Evolutionary conservation across 2,797 vertebrate species (phyloP), one percentile per base, ranked within the genome.

Genomic region (Apogon talboti): DNA sequence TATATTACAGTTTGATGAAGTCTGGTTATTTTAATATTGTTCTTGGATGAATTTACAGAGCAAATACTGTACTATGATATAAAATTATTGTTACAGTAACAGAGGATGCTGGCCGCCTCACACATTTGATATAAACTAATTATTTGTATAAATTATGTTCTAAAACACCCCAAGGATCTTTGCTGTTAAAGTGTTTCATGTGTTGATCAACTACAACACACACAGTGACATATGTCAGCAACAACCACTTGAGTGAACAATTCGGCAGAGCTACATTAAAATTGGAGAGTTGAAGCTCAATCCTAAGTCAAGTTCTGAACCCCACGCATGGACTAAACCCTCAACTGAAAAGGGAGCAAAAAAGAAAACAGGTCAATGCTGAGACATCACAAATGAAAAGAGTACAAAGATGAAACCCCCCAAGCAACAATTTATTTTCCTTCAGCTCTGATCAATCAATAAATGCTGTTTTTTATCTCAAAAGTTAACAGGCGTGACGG

Each of bases 331-430:
- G 7, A 6, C 18, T 40, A 7, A 18, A 21, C 11, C 16, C 15
- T 53, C 28, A 16, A 49, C 4, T 42, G 21, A 30, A 24, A 16
- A 41, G 35, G 33, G 56, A 18, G 16, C 1, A 30, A 37, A 35
- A 37, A 24, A 12, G 11, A 50, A 76, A 61, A 33, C 11, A 14
- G 48, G 47, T 50, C 47, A 49, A 37, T 24, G 57, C 35, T 33
- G 49, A 73, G 19, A 49, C 14, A 35, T 42, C 54, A 64, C 44
- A 59, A 54, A 53, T 24, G 0, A 35, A 46, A 63, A 70, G 16
- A 40, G 2, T 37, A 47, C 38, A 44, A 48, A 48, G 18, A 41
- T 13, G n/a, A 11, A 35, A 46, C 51, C 51, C 58, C 0, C 11
- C 40, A 48, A 48, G 18, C 50, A 43, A 44, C 21, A 2, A 10